Evolutionary conservation across 1,140 invertebrate genomes (phyloP).

Genomic region (Chrysoperla carnea): DNA sequence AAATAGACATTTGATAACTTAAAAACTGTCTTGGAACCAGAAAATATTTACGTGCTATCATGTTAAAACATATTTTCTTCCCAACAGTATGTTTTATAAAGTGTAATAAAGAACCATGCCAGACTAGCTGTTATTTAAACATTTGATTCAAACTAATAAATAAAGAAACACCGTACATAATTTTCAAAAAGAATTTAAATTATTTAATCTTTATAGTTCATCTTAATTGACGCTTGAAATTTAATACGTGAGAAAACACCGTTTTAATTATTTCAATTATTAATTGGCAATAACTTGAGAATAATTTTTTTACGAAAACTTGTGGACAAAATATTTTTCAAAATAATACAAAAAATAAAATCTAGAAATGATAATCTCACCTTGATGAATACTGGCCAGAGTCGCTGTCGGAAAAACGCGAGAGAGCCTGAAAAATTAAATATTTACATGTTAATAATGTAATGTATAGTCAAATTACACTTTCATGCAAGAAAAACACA

Average conservation of each 20-base stretch:
- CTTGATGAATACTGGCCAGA: constrained; percentile 22
- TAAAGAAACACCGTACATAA: constrained; percentile 1
- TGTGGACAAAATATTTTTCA: background rate
- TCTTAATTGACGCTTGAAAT: background rate
- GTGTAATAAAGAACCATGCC: too few relatives aligned
- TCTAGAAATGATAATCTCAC: constrained; percentile 9
- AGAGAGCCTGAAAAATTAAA: constrained; percentile 21
- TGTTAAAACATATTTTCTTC: too few relatives aligned
- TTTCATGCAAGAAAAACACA: too few relatives aligned
- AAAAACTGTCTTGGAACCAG: too few relatives aligned
- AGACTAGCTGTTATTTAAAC: too few relatives aligned
- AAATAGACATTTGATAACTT: too few relatives aligned
- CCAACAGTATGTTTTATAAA: too few relatives aligned
- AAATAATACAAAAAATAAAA: background rate
- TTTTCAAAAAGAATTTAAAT: constrained; percentile 1
- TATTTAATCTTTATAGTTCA: background rate
- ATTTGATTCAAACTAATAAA: background rate
- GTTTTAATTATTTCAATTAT: constrained; percentile 1
- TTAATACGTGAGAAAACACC: background rate
- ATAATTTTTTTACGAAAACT: background rate
- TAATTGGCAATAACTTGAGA: background rate
- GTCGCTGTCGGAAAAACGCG: constrained; percentile 20
- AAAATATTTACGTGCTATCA: too few relatives aligned
- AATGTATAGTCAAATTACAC: too few relatives aligned
- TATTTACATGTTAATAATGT: too few relatives aligned